A percentile compares a stretch with the other conserved stretches of the same genome.
phyloP scores from a whole-genome alignment of 2,888 invertebrate species.

The Eupeodes latifasciatus region DNA sequence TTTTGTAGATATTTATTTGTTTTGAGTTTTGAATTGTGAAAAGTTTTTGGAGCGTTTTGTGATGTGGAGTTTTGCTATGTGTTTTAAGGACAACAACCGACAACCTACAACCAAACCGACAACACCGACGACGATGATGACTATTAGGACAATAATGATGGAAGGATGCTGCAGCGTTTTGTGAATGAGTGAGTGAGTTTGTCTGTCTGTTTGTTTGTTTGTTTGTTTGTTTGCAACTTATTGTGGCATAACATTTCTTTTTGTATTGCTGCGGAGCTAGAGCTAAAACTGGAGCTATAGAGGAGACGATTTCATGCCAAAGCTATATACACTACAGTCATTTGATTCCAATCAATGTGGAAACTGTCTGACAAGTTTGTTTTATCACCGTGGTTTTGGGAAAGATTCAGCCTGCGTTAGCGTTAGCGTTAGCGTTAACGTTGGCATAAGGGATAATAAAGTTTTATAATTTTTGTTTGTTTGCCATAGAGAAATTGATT shows the following conservation, averaged over 20 bases:
- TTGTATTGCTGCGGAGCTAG: constrained; percentile 8
- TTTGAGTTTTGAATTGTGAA: constrained; percentile 72
- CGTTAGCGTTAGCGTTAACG: constrained; percentile 11
- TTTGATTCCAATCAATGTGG: constrained; percentile 76
- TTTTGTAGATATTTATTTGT: constrained; percentile 57
- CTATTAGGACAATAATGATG: constrained; percentile 55
- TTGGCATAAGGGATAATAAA: constrained; percentile 63
- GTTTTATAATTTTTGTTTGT: constrained; percentile 43
- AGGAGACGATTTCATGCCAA: constrained; percentile 37
- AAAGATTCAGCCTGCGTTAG: constrained; percentile 52
- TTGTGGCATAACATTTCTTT: constrained; percentile 39
- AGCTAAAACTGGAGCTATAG: no score
- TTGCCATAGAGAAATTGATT: constrained; percentile 56
- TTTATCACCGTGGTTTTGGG: constrained; percentile 69
- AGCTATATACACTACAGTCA: constrained; percentile 34
- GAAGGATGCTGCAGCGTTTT: constrained; percentile 72
- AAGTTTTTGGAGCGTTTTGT: constrained; percentile 52
- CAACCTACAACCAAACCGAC: background rate
- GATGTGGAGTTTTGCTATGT: constrained; percentile 52
- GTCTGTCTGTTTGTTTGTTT: constrained; percentile 17
- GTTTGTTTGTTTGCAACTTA: constrained; percentile 26
- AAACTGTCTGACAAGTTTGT: constrained; percentile 74
- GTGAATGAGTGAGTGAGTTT: constrained; percentile 9
- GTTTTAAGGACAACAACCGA: constrained; percentile 35
- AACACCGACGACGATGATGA: constrained; percentile 8